Base-by-base conservation (phyloP, 2,888 invertebrate species). In the Hybos culiciformis region DNA sequence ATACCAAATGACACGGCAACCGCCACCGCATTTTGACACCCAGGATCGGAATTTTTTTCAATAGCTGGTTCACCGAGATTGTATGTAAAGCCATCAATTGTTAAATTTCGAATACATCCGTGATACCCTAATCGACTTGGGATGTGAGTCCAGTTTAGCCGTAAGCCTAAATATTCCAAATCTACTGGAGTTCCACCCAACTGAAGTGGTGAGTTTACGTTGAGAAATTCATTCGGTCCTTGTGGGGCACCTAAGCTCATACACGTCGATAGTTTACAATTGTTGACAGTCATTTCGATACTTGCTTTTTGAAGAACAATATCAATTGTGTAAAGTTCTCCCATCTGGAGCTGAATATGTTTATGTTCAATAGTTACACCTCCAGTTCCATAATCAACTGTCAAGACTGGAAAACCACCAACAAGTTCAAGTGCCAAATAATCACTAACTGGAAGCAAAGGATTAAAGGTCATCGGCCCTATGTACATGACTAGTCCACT, bases 101-200 rank as follows among this genome's bases (percentile, higher is more conserved):
- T 83, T 50, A 97, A 75, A 63, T 96, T 93, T 51, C 83, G 78
- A 50, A 97, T 79, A 62, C 96, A 97, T 5, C 97, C 97, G 37
- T 75, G 71, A 61, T 91, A 92, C 45, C 82, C 80, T 48, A 73
- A 70, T 38, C 71, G 73, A 12, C 77, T 78, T 2, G 87, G 86
- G 6, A 71, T 68, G 54, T 79, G 69, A 19, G 73, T 67, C 86
- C 88, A 88, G 42, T 77, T 74, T 44, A 78, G 74, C 23, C 72
- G 68, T 1, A 69, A 61, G 0, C 77, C 76, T 21, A 87, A 61
- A 19, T 70, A 62, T n/a, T 69, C 65, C 38, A 86, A 67, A 56
- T 82, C 74, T 40, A 78, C 70, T 32, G 78, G 74, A 1, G 80
- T 72, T 5, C 87, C 87, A 20, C 87, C 86, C 19, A 97, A 62